These are phyloP conservation scores for Thymelicus acteon DNA, from an alignment of 2,888 invertebrate genomes.

Conservation along the genomic window DNA sequence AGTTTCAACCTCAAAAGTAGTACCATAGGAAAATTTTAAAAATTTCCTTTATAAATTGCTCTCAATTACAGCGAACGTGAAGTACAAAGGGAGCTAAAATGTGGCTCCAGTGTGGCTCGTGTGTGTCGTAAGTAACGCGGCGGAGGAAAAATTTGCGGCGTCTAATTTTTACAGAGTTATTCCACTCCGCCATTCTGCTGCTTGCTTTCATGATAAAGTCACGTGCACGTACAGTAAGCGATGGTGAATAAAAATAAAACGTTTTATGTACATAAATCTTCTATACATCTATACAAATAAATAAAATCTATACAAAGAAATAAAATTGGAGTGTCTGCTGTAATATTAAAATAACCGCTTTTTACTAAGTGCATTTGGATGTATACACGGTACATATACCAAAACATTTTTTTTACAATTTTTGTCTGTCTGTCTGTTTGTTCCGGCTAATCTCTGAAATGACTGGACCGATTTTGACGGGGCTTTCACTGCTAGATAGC, in stretches of 20 bases:
- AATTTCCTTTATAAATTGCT: slow-evolving; percentile 2
- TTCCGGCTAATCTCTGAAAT: too few species aligned
- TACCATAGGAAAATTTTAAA: background rate
- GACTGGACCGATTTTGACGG: too few species aligned
- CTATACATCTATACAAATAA: too few species aligned
- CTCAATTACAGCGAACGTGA: slow-evolving; percentile 12
- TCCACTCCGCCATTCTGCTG: background rate
- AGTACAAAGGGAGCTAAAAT: slow-evolving; percentile 8
- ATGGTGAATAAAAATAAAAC: background rate
- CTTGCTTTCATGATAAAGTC: slow-evolving; percentile 6
- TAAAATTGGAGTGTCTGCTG: too few species aligned
- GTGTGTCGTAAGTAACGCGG: slow-evolving; percentile 1
- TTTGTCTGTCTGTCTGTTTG: too few species aligned
- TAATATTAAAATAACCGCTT: too few species aligned
- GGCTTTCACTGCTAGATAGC: too few species aligned
- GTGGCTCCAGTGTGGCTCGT: background rate
- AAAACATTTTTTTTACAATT: too few species aligned
- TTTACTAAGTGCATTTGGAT: too few species aligned
- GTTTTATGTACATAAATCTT: background rate
- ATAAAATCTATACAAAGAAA: too few species aligned
- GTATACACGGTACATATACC: too few species aligned
- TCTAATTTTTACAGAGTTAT: background rate
- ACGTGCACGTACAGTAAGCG: slow-evolving; percentile 1
- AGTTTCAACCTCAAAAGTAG: too few species aligned
- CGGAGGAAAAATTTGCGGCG: slow-evolving; percentile 4